phyloP scores from a whole-genome alignment of 2,797 vertebrate species.

The Strix occidentalis region DNA sequence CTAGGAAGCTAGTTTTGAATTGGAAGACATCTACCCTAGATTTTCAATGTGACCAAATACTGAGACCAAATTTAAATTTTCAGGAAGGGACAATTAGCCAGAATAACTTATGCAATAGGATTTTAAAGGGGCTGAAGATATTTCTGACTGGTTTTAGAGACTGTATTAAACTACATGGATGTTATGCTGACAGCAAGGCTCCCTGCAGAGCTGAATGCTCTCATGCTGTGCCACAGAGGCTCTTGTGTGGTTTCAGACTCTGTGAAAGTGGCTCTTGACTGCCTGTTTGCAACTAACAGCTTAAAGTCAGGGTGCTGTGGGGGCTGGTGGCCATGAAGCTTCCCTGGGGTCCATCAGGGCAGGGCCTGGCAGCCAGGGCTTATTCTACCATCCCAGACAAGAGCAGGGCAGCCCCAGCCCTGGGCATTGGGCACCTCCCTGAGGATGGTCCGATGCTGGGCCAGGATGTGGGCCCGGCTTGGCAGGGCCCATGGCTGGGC shows the following conservation, averaged over 20 bases:
- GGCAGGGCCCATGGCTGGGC: rapidly evolving
- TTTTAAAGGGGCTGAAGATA: not conserved
- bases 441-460: too few relatives aligned
- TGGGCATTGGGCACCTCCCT: not conserved
- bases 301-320: not conserved
- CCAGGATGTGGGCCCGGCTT: not conserved
- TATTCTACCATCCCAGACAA: rapidly evolving
- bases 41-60: not conserved
- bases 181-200: not conserved
- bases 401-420: not conserved
- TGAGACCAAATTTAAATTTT: not conserved
- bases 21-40: not conserved
- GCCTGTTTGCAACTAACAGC: not conserved
- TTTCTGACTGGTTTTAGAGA: not conserved
- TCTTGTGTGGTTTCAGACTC: not conserved
- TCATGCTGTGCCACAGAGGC: rapidly evolving
- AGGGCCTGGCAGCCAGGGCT: not conserved
- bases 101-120: not conserved
- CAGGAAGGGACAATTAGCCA: not conserved
- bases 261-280: not conserved
- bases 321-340: rapidly evolving
- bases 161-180: not conserved
- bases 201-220: not conserved
- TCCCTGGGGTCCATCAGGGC: not conserved
- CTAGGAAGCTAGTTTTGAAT: not conserved